Percentiles rank a stretch among this genome's conserved stretches.
Evolutionary conservation across 2,113 vertebrate genomes (phyloP).

Genomic region (Callipepla squamata): DNA sequence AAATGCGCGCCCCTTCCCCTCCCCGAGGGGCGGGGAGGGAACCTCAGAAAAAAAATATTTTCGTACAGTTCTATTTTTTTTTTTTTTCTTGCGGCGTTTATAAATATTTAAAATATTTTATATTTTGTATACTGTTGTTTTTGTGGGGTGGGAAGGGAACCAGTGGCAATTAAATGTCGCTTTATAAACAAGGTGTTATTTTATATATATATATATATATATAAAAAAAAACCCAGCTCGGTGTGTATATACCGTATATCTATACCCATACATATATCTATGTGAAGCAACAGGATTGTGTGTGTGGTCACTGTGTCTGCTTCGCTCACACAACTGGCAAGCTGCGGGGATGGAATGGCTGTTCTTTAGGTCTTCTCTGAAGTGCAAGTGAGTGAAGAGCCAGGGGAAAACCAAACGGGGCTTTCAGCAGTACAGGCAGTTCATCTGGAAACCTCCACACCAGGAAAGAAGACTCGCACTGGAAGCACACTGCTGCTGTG

Average conservation of each 20-base stretch:
- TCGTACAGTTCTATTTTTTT: slow-evolving; percentile 97
- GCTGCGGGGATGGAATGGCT: neutral
- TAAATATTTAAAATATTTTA: slow-evolving; percentile 99
- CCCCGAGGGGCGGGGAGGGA: slow-evolving; percentile 59
- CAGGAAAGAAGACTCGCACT: neutral
- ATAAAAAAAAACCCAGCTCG: neutral
- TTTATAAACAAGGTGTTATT: slow-evolving; percentile 82
- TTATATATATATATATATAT: slow-evolving; percentile 52
- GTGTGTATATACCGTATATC: slow-evolving; percentile 71
- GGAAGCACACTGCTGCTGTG: neutral
- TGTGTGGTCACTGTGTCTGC: slow-evolving; percentile 66
- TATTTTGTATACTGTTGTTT: slow-evolving; percentile 99
- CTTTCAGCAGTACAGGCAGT: neutral
- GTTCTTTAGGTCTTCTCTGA: neutral
- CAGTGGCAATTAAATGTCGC: slow-evolving; percentile 82
- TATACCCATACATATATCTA: slow-evolving; percentile 70
- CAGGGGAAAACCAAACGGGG: neutral
- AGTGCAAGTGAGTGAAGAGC: neutral
- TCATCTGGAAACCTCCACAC: neutral
- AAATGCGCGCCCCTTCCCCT: neutral
- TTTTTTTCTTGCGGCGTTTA: slow-evolving; percentile 98
- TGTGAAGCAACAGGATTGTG: slow-evolving; percentile 71
- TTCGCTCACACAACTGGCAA: slow-evolving; percentile 18
- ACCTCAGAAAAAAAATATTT: slow-evolving; percentile 91
- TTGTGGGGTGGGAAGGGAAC: slow-evolving; percentile 75